Percentiles rank a stretch among this genome's conserved stretches.
Conservation (phyloP, 2,797 vertebrate genomes). For the Simalia tracyae region DNA sequence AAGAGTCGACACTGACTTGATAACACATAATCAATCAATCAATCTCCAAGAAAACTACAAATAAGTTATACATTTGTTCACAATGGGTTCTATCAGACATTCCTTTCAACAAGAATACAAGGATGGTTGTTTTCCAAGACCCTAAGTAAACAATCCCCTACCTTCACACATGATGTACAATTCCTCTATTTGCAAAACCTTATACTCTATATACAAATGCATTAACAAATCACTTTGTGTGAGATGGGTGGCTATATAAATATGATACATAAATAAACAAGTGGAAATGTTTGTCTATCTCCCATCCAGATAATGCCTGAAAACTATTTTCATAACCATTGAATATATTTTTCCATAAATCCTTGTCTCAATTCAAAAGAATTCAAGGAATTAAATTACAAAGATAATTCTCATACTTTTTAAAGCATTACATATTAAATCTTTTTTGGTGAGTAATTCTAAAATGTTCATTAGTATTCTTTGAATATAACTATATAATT, state of each 20-base stretch:
- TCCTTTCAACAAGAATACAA: not conserved
- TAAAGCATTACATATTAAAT: not conserved
- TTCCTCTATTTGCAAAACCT: not conserved
- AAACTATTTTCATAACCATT: not conserved
- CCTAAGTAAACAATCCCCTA: not conserved
- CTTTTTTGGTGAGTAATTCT: not conserved
- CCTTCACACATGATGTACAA: not conserved
- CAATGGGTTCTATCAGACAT: not conserved
- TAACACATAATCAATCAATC: not conserved
- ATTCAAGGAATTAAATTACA: not conserved
- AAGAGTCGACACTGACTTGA: not conserved
- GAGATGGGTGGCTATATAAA: too few relatives aligned
- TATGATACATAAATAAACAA: not conserved
- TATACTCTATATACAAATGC: not conserved
- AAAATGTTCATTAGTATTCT: not conserved
- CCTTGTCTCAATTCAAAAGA: not conserved
- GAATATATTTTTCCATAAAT: not conserved
- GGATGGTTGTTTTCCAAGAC: not conserved
- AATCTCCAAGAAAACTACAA: not conserved
- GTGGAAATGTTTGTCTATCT: not conserved
- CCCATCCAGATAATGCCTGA: not conserved
- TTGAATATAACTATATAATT: not conserved
- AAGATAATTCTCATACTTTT: not conserved
- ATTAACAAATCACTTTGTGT: not conserved
- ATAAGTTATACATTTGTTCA: not conserved